Evolutionary conservation across 2,888 invertebrate genomes (phyloP).

Genomic region (Brenthis hecate): DNA sequence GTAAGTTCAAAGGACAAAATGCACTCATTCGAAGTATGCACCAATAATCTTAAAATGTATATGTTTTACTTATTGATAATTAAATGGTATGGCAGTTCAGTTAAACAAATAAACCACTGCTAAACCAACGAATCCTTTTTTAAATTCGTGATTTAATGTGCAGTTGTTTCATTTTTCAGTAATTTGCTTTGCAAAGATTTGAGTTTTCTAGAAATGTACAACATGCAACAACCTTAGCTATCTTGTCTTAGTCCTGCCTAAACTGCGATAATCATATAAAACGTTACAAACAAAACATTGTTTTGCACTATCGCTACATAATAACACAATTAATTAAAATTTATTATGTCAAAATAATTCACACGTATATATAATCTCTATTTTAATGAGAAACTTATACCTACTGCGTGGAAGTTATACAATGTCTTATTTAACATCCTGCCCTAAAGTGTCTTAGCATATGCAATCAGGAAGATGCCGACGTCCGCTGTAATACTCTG

Average conservation of each 20-base stretch:
- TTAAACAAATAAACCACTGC: no score
- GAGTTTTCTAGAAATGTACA: slow-evolving; percentile 8
- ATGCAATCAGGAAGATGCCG: slow-evolving; percentile 4
- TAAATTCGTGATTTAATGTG: no score
- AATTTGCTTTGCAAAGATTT: not conserved
- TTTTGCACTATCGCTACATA: slow-evolving; percentile 12
- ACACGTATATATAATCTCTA: no score
- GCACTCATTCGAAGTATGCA: no score
- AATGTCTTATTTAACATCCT: slow-evolving; percentile 15
- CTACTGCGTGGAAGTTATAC: not conserved
- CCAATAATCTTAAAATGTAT: no score
- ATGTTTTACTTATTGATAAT: no score
- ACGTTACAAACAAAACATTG: slow-evolving; percentile 27
- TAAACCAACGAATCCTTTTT: no score
- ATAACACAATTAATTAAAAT: slow-evolving; percentile 12
- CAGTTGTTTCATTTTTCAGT: not conserved
- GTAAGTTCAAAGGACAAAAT: no score
- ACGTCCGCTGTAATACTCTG: slow-evolving; percentile 2
- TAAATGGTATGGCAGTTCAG: no score
- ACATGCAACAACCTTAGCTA: not conserved
- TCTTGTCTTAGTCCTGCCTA: slow-evolving; percentile 30
- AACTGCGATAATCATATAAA: slow-evolving; percentile 23
- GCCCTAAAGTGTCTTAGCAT: not conserved
- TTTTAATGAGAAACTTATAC: not conserved
- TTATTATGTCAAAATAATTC: no score